Base-by-base conservation (phyloP, 2,888 invertebrate genomes). In the Unio delphinus region DNA sequence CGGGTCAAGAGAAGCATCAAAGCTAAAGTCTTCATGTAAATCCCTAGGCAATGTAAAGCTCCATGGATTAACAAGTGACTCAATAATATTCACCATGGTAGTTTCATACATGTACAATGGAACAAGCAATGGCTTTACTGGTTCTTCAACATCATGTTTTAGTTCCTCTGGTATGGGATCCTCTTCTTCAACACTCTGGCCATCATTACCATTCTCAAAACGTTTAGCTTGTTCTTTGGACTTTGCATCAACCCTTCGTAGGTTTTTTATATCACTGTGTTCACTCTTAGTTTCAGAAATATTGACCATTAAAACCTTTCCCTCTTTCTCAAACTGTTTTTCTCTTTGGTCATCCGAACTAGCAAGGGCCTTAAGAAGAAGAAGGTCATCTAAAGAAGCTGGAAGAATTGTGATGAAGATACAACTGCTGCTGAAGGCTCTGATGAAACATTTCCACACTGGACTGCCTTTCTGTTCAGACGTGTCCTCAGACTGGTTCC, bases 61-160 rank as follows among this genome's bases (percentile, higher is more conserved):
- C 81, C 85, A 83, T 1, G 80, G 75, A 69, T 87, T 84, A 55
- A 90, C 79, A 18, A 90, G 79, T 26, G 89, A 87, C 64, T 87
- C 86, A 4, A 93, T 92, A 56, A 94, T 86, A 71, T 92, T 89
- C 34, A 92, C 91, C 62, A 93, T 87, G 3, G 93, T 92, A 86
- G 94, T 94, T 85, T 94, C 93, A 83, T 93, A 94, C n/a, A 93
- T 92, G 83, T 93, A 94, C 68, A 94, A 89, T 0, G 94, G 94
- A 59, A 75, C 93, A 86, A 11, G 57, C 57, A 67, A 71, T 64
- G 63, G 68, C 74, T n/a, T 70, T 72, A n/a, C 67, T 72, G 55
- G 30, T 34, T 55, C 65, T 64, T 65, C 68, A 56, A n/a, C 61
- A 30, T 62, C 61, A 61, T 56, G 55, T 55, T 28, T 67, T 58